Conservation (phyloP, 1,140 invertebrate genomes). For the Phymorhynchus buccinoides region DNA sequence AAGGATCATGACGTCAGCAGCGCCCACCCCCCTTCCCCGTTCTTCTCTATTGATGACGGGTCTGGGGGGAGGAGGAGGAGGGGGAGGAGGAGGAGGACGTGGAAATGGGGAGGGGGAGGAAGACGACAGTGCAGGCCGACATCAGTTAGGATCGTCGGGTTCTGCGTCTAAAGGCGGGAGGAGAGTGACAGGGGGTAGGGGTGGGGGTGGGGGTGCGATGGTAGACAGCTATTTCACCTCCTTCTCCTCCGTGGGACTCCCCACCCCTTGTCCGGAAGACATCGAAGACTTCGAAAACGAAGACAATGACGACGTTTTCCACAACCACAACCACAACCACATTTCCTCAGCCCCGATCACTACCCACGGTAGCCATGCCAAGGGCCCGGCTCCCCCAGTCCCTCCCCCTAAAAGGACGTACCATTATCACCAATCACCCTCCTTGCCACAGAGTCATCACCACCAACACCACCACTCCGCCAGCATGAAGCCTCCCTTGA, state of each 20-base stretch:
- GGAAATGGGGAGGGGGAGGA: background rate
- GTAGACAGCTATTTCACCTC: constrained; percentile 24
- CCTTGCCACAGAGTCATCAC: background rate
- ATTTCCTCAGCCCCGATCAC: background rate
- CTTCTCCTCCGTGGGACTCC: constrained; percentile 16
- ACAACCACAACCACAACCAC: background rate
- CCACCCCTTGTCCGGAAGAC: background rate
- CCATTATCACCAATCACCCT: too few relatives aligned
- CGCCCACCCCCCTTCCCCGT: background rate
- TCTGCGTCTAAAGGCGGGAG: background rate
- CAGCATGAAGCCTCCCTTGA: background rate
- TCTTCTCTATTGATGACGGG: background rate
- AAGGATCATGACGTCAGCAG: background rate
- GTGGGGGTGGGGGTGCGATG: background rate
- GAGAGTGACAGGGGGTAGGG: too few relatives aligned
- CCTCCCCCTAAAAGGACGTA: background rate
- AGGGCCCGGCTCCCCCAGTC: too few relatives aligned
- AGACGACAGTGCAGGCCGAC: background rate
- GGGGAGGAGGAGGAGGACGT: too few relatives aligned
- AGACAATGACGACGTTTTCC: constrained; percentile 2
- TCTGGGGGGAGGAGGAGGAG: background rate
- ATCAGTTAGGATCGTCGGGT: background rate
- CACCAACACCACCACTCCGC: background rate
- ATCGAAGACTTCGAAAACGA: background rate
- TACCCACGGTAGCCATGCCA: too few relatives aligned